A percentile compares a stretch with the other conserved stretches of the same genome.
phyloP scores from a whole-genome alignment of 1,140 invertebrate genomes.

The Vanessa tameamea region DNA sequence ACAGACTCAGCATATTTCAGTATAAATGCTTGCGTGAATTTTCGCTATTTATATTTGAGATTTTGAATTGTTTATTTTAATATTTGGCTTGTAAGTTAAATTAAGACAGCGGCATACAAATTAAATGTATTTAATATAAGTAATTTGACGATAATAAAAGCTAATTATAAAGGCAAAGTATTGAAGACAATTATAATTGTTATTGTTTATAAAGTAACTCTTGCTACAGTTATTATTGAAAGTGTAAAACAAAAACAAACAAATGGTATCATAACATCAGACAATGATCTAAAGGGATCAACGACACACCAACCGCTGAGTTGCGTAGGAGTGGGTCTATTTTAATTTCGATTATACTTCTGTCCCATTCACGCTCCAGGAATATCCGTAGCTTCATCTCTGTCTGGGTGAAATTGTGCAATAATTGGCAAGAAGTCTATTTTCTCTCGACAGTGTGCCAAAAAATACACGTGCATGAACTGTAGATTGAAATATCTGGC shows the following conservation, averaged over 20 bases:
- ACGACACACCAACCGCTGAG: constrained; percentile 57
- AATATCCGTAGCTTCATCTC: constrained; percentile 41
- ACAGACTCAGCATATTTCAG: background rate
- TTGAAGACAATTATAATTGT: background rate
- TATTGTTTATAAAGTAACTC: background rate
- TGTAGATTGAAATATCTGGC: constrained; percentile 1
- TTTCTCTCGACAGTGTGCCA: constrained; percentile 52
- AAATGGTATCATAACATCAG: constrained; percentile 36
- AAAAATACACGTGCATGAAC: constrained; percentile 64
- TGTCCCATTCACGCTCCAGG: constrained; percentile 44
- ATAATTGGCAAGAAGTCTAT: constrained; percentile 68
- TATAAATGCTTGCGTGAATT: too few species aligned
- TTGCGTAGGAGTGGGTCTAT: constrained; percentile 73
- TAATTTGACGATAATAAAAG: too few species aligned
- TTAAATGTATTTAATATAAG: too few species aligned
- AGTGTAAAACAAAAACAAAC: constrained; percentile 49
- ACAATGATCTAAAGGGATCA: constrained; percentile 66
- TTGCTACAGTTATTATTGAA: background rate
- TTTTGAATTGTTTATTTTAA: too few species aligned
- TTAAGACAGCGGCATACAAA: too few species aligned
- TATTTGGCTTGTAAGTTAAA: too few species aligned
- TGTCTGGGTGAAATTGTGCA: constrained; percentile 58
- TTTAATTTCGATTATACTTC: constrained; percentile 60
- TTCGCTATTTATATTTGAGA: too few species aligned
- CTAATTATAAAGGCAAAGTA: background rate